Percentiles rank a stretch among this genome's conserved stretches.
Conservation (phyloP, 2,888 invertebrate genomes). For the Synergus itoensis region DNA sequence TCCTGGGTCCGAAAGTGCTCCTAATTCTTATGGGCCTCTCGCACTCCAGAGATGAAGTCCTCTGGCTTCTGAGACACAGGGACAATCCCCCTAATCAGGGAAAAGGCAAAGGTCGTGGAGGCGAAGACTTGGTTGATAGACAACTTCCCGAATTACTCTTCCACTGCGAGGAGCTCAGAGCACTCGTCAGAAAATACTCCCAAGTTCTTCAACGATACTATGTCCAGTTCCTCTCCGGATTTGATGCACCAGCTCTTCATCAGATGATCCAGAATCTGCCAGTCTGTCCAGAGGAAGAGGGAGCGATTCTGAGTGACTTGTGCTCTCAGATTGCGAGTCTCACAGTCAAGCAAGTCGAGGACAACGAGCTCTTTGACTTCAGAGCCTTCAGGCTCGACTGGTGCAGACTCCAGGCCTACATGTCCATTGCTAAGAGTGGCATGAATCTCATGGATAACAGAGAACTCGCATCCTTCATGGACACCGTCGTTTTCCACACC, state of each 20-base stretch:
- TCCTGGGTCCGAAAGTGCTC: conserved; percentile 97
- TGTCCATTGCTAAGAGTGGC: conserved; percentile 90
- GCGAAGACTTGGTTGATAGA: conserved; percentile 96
- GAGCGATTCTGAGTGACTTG: conserved; percentile 94
- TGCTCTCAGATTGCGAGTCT: conserved; percentile 92
- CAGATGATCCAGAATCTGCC: conserved; percentile 89
- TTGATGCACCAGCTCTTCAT: conserved; percentile 95
- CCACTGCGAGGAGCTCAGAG: conserved; percentile 98
- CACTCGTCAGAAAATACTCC: conserved; percentile 96
- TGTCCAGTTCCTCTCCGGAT: conserved; percentile 97
- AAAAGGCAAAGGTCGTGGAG: conserved; percentile 90
- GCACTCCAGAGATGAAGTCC: conserved; percentile 97
- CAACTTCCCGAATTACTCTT: conserved; percentile 98
- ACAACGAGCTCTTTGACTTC: conserved; percentile 97
- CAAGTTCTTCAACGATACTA: conserved; percentile 99
- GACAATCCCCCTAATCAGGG: conserved; percentile 93
- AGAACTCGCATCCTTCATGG: conserved; percentile 94
- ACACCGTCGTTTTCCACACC: conserved; percentile 97
- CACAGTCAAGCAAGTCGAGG: conserved; percentile 96
- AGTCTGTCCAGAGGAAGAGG: conserved; percentile 96
- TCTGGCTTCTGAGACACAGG: conserved; percentile 97
- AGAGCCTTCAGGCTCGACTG: conserved; percentile 97
- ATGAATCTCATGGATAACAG: conserved; percentile 89
- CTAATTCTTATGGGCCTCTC: conserved; percentile 98
- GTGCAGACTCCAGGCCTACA: conserved; percentile 97